phyloP scores from a whole-genome alignment of 2,797 vertebrate species.

The Dryobates pubescens region DNA sequence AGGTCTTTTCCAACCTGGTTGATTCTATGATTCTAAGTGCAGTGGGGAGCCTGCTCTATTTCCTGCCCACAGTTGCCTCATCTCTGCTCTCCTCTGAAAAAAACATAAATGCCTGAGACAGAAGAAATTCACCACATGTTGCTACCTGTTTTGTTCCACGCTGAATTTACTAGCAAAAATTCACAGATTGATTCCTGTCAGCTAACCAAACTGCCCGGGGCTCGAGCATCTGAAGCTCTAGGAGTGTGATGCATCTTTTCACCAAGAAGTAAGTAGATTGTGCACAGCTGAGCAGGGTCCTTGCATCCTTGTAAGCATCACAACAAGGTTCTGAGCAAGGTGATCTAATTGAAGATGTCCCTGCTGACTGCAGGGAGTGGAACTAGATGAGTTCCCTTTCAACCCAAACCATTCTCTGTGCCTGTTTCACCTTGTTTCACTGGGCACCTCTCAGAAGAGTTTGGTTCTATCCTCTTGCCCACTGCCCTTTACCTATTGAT shows the following conservation, averaged over 20 bases:
- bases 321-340: not conserved
- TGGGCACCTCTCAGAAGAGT: no score
- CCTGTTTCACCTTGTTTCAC: no score
- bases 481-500: no score
- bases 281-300: not conserved
- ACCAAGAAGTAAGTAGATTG: not conserved
- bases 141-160: not conserved
- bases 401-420: not conserved
- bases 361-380: not conserved
- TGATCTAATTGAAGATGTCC: not conserved
- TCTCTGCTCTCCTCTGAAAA: not conserved
- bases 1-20: not conserved
- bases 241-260: not conserved
- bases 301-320: not conserved
- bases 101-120: not conserved
- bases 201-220: not conserved
- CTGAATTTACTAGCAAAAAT: not conserved
- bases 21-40: not conserved
- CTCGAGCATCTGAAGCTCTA: not conserved
- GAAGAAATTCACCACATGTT: not conserved
- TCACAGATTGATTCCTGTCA: not conserved
- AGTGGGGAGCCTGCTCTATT: constrained; percentile 20
- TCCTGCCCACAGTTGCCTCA: not conserved
- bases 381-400: not conserved
- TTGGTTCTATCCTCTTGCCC: no score